A percentile compares a stretch with the other conserved stretches of the same genome.
These are phyloP conservation scores for Dryoscopus gambensis DNA, from an alignment of 2,113 vertebrate genomes.

Conservation along the genomic window DNA sequence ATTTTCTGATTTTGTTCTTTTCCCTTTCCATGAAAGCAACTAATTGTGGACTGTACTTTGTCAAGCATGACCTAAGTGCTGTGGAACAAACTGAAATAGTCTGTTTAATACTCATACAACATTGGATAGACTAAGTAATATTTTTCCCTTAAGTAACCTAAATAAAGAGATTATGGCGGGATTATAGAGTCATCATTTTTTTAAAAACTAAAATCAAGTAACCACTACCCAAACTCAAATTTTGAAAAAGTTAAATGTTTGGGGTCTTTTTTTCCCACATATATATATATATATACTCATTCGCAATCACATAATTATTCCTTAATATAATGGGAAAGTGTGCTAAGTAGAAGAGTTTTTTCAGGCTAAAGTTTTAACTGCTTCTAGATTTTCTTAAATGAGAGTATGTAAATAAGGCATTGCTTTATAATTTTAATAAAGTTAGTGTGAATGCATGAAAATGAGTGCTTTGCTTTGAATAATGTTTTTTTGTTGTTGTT, in stretches of 20 bases:
- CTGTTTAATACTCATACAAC: neutral
- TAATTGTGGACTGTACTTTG: neutral
- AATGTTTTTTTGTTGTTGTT: neutral
- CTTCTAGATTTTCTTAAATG: neutral
- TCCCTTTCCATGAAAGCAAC: neutral
- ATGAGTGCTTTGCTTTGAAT: neutral
- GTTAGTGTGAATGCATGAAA: neutral
- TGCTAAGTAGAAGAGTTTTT: neutral
- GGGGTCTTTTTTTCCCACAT: neutral
- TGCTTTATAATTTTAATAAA: neutral
- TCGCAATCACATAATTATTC: neutral
- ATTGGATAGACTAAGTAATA: neutral
- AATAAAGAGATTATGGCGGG: neutral
- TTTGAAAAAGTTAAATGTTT: neutral
- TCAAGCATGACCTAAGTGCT: neutral
- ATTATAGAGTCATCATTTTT: neutral
- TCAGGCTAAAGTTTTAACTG: neutral
- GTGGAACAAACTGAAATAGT: neutral
- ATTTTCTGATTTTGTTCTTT: neutral
- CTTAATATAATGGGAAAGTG: neutral
- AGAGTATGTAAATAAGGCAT: neutral
- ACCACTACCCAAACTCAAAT: neutral
- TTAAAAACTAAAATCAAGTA: neutral
- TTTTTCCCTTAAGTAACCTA: neutral
- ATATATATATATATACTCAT: neutral